Evolutionary conservation across 2,113 vertebrate genomes (phyloP), one percentile per base, ranked within the genome.

Genomic region (Cyprinodon brontotheroides): DNA sequence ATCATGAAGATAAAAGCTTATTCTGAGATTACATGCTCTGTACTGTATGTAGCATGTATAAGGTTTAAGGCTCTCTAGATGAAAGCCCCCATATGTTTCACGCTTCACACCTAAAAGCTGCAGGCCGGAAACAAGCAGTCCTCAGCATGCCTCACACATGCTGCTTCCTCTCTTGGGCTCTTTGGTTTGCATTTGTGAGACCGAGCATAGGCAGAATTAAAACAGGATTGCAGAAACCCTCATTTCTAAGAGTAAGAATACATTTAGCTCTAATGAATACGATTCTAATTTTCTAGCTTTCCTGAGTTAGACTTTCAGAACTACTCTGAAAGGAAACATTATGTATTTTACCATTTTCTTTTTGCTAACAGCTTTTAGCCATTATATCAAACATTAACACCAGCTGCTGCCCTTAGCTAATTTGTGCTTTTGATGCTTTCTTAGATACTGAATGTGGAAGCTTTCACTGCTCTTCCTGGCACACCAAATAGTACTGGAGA

Each of bases 71-170:
- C 84, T 80, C 77, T 90, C 91, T 79, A 81, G 81, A 74, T 80
- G 83, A 85, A 86, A 91, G 89, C 79, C 75, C 91, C 91, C 92
- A 91, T 93, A 93, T 91, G 92, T 88, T 87, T 69, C 77, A 81
- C 73, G 77, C 80, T 83, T 92, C 86, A 85, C 91, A 93, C 91
- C 86, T 84, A 87, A 90, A 77, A 86, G 87, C 89, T 80, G 79
- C 78, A 68, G 91, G 86, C 87, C 79, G 41, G 75, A 87, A 84
- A 82, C 82, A 71, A 89, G 83, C 74, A 70, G 72, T 82, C 86
- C 86, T 92, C 90, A 67, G 74, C 45, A 86, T 75, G 47, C 81
- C 47, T 72, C 63, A 62, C 72, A 72, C 77, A 82, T 39, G 72
- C 82, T 80, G 82, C 79, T 81, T 60, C 74, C 63, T 86, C 86